A percentile compares a stretch with the other conserved stretches of the same genome.
Conservation (phyloP, 2,113 vertebrate genomes). For the Ginglymostoma cirratum region DNA sequence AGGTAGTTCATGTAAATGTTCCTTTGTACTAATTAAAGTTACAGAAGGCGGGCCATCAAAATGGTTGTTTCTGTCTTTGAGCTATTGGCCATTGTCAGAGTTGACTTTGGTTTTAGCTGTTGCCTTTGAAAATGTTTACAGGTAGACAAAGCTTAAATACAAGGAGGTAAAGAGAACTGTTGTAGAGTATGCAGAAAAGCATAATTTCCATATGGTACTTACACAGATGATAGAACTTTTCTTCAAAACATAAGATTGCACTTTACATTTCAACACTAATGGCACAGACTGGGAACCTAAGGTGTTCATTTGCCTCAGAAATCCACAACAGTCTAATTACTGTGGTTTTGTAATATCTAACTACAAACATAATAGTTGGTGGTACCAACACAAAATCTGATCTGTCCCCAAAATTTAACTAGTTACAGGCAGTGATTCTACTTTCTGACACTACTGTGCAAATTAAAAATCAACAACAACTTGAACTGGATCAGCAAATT, state of each 20-base stretch:
- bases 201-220: slow-evolving; percentile 84
- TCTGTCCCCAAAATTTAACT: slow-evolving; percentile 80
- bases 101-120: slow-evolving; percentile 99
- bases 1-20: slow-evolving; percentile 97
- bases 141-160: slow-evolving; percentile 99
- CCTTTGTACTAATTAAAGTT: slow-evolving; percentile 98
- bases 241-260: slow-evolving; percentile 75
- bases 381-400: slow-evolving; percentile 81
- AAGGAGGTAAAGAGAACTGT: slow-evolving; percentile 96
- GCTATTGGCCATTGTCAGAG: slow-evolving; percentile 99
- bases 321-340: slow-evolving; percentile 85
- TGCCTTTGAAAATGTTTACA: slow-evolving; percentile 99
- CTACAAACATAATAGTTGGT: slow-evolving; percentile 98
- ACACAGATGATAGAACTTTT: slow-evolving; percentile 67
- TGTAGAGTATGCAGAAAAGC: slow-evolving; percentile 91
- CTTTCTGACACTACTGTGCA: slow-evolving; percentile 98
- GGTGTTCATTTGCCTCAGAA: slow-evolving; percentile 65
- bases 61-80: slow-evolving; percentile 92
- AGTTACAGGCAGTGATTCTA: slow-evolving; percentile 98
- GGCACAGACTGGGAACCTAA: slow-evolving; percentile 88
- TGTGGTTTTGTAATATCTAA: slow-evolving; percentile 75
- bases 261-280: slow-evolving; percentile 88
- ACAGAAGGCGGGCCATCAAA: slow-evolving; percentile 91
- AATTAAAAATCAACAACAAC: slow-evolving; percentile 98
- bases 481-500: slow-evolving; percentile 98